Percentiles rank a stretch among this genome's conserved stretches.
Evolutionary conservation across 2,113 vertebrate species (phyloP).

Genomic region (Alces alces): DNA sequence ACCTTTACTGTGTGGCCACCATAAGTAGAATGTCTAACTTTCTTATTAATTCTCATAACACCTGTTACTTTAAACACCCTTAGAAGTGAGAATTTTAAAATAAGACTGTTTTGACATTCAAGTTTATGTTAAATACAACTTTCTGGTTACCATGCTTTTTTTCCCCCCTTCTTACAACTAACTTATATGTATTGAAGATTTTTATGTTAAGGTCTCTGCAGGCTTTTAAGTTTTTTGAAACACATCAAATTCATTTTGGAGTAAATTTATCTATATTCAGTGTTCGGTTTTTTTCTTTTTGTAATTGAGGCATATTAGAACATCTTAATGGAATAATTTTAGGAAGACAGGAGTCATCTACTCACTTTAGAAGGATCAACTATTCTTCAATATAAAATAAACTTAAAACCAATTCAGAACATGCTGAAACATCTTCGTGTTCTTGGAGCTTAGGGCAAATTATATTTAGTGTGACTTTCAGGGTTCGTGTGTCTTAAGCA

Average conservation of each 20-base stretch:
- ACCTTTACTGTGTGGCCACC: background rate
- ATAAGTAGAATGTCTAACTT: background rate
- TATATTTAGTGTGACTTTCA: background rate
- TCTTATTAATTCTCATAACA: background rate
- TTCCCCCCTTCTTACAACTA: fast-evolving
- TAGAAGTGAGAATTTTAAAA: background rate
- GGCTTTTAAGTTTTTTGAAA: background rate
- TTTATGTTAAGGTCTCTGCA: background rate
- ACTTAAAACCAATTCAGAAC: background rate
- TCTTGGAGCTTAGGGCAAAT: background rate
- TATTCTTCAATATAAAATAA: background rate
- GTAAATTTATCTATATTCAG: background rate
- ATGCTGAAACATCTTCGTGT: background rate
- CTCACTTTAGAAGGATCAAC: background rate
- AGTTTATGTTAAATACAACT: background rate
- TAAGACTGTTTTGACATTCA: background rate
- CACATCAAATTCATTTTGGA: background rate
- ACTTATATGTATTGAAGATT: background rate
- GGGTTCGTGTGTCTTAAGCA: background rate
- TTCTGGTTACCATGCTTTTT: background rate
- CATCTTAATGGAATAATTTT: background rate
- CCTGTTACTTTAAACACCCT: background rate
- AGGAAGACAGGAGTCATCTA: background rate
- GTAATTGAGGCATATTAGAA: background rate
- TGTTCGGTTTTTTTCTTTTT: background rate